phyloP scores from a whole-genome alignment of 2,888 invertebrate species.

The Sphaerophoria taeniata region DNA sequence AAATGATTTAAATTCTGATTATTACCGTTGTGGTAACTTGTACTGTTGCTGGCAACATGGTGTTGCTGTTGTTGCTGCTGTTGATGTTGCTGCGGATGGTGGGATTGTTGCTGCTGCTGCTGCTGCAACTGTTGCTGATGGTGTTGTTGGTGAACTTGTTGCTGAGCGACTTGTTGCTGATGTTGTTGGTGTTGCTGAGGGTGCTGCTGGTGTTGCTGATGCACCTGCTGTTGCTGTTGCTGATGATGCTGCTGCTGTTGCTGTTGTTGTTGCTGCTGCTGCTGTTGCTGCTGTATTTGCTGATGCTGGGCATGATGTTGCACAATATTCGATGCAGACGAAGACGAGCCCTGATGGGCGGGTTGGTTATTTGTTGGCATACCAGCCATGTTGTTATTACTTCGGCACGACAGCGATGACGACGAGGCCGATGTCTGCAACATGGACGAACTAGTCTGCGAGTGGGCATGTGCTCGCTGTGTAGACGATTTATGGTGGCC shows the following conservation, averaged over 20 bases:
- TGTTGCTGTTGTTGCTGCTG: conserved; percentile 75
- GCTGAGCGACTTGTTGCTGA: conserved; percentile 75
- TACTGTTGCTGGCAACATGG: conserved; percentile 70
- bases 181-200: conserved; percentile 81
- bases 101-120: conserved; percentile 57
- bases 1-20: conserved; percentile 69
- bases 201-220: conserved; percentile 66
- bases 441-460: conserved; percentile 80
- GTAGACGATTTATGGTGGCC: conserved; percentile 75
- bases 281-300: conserved; percentile 83
- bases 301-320: conserved; percentile 82
- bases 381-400: conserved; percentile 75
- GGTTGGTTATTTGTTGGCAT: conserved; percentile 76
- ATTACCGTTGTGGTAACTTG: conserved; percentile 74
- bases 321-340: conserved; percentile 68
- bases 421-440: conserved; percentile 79
- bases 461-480: conserved; percentile 81
- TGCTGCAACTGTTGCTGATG: conserved; percentile 76
- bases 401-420: conserved; percentile 76
- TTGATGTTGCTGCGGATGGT: conserved; percentile 61
- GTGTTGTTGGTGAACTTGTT: conserved; percentile 78
- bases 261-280: conserved; percentile 78
- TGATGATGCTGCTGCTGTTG: conserved; percentile 73
- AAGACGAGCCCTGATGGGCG: conserved; percentile 75
- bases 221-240: conserved; percentile 75